Evolutionary conservation across 1,140 invertebrate genomes (phyloP), one percentile per base, ranked within the genome.

Genomic region (Drosophila eugracilis): DNA sequence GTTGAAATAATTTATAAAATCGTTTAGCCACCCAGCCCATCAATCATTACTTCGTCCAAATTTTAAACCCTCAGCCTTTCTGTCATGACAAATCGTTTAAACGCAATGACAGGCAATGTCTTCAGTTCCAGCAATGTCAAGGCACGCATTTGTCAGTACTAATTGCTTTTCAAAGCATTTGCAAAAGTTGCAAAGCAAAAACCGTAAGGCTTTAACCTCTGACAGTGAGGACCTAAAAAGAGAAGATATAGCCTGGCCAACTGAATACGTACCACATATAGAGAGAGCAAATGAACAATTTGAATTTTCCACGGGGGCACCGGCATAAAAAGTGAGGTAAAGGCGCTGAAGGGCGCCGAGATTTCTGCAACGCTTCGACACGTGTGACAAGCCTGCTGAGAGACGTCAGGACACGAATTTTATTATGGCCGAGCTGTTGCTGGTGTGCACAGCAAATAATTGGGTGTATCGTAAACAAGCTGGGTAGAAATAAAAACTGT

Each of bases 121-220:
- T 54, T 52, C 55, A 54, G 42, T 28, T 58, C 5, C 21, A 32
- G 50, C 49, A 71, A 77, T 71, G 74, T 70, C 57, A 70, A 53
- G 44, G 49, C 69, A 52, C 53, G 48, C 76, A 78, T 78, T 78
- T 78, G 63, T 79, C 76, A 74, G 49, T 60, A 69, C 80, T 85
- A 85, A 85, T 85, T 85, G 80, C 81, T 85, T 85, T 86, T 60
- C 62, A 76, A 67, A 55, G 53, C 73, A 69, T 66, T 75, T 75
- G 17, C 52, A 42, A 63, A 63, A 67, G 50, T 42, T 53, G 10
- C 47, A 28, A 5, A 63, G 57, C 42, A 41, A 55, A 47, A 47
- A 58, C 47, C 60, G 50, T 42, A 32, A 50, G 58, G 42, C 54
- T 32, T 47, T 59, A 47, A 37, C 60, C 54, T 59, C 54, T 24